These are phyloP conservation scores for Phyllotreta striolata DNA, from an alignment of 2,888 invertebrate genomes.

Conservation along the genomic window DNA sequence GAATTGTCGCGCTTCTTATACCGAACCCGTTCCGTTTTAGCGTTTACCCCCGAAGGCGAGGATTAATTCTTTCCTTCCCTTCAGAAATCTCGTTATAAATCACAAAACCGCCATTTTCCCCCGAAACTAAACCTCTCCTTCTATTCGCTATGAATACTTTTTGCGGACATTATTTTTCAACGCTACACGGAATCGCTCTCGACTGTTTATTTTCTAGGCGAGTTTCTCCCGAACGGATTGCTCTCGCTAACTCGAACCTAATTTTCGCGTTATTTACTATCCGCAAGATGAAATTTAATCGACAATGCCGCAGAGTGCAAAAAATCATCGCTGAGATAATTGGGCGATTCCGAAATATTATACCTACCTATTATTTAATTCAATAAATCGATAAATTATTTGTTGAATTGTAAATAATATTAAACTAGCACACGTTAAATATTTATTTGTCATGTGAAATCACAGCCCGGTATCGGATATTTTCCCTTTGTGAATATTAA, in stretches of 20 bases:
- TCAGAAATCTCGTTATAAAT: constrained; percentile 11
- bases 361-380: too few species aligned
- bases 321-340: too few species aligned
- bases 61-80: constrained; percentile 11
- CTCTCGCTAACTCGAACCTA: too few species aligned
- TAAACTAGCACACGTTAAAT: constrained; percentile 8
- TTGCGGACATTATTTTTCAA: constrained; percentile 12
- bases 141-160: constrained; percentile 7
- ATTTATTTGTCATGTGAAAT: constrained; percentile 11
- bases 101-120: constrained; percentile 8
- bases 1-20: not conserved
- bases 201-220: not conserved
- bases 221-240: too few species aligned
- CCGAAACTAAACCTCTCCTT: constrained; percentile 1
- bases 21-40: constrained; percentile 6
- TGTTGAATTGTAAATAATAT: not conserved
- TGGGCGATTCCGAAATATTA: too few species aligned
- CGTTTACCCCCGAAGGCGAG: constrained; percentile 7
- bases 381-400: too few species aligned
- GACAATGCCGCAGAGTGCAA: too few species aligned
- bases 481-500: constrained; percentile 13
- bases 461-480: constrained; percentile 1
- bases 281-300: too few species aligned
- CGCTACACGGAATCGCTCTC: constrained; percentile 9
- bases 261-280: too few species aligned